Conservation (phyloP, 2,888 invertebrate genomes). For the Shargacucullia verbasci region DNA sequence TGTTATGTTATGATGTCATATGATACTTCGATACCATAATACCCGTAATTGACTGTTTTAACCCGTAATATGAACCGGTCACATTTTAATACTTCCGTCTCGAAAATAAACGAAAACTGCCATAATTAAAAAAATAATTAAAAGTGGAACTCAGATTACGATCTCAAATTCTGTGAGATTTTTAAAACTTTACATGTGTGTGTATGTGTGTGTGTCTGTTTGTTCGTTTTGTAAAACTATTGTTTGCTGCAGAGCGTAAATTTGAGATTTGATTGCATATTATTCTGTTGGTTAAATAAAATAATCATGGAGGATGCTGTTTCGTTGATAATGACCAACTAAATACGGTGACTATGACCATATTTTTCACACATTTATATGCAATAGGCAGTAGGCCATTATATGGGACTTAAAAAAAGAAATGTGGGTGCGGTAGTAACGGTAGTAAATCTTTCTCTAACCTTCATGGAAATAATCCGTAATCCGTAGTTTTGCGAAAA, state of each 20-base stretch:
- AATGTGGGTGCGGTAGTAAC: too few relatives aligned
- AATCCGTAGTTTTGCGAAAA: too few relatives aligned
- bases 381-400: too few relatives aligned
- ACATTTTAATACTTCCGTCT: constrained; percentile 39
- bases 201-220: constrained; percentile 11
- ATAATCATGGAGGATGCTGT: too few relatives aligned
- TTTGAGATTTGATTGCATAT: constrained; percentile 5
- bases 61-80: constrained; percentile 19
- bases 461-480: too few relatives aligned
- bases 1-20: neutral
- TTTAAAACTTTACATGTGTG: neutral
- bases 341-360: too few relatives aligned
- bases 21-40: neutral
- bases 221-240: constrained; percentile 11
- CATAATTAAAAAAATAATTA: constrained; percentile 48
- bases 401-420: too few relatives aligned
- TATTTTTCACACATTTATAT: too few relatives aligned
- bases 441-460: too few relatives aligned
- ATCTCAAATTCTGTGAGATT: constrained; percentile 16
- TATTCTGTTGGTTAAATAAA: too few relatives aligned
- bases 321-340: too few relatives aligned
- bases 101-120: constrained; percentile 17
- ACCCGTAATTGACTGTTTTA: constrained; percentile 3
- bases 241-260: constrained; percentile 13
- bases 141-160: constrained; percentile 33